These are phyloP conservation scores for Suricata suricatta DNA, from an alignment of 2,113 vertebrate species.

Conservation along the genomic window DNA sequence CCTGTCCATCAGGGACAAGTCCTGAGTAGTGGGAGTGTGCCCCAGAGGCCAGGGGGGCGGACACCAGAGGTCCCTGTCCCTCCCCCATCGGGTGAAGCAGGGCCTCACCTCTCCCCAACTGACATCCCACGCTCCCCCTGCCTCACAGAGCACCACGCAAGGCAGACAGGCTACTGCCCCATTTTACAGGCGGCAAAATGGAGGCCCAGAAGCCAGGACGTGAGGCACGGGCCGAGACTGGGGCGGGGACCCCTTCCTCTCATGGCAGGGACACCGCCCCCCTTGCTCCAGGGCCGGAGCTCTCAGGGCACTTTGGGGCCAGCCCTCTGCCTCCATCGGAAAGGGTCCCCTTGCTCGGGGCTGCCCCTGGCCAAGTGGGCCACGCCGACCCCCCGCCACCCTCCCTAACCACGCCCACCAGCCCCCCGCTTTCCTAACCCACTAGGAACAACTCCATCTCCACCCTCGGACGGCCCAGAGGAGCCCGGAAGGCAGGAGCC, in stretches of 20 bases:
- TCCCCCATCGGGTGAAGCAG: not conserved
- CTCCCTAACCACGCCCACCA: not conserved
- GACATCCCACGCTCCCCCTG: not conserved
- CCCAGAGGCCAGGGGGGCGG: not conserved
- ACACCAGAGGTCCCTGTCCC: not conserved
- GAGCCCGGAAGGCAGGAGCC: not conserved
- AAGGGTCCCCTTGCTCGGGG: not conserved
- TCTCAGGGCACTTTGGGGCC: accelerated
- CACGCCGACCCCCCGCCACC: accelerated
- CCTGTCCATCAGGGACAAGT: no score
- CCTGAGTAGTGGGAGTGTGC: accelerated
- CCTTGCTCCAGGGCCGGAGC: accelerated
- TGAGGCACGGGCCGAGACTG: not conserved
- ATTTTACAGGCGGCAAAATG: not conserved
- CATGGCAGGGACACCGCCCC: accelerated
- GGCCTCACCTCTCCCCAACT: accelerated
- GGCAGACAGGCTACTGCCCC: no score
- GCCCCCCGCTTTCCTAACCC: not conserved
- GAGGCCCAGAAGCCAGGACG: not conserved
- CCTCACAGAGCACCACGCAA: accelerated
- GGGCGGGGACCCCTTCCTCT: not conserved
- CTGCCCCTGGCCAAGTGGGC: accelerated
- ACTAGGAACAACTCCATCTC: accelerated
- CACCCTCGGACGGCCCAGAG: no score
- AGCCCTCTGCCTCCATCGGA: no score